Evolutionary conservation across 2,888 invertebrate genomes (phyloP).

Genomic region (Metallyticus violacea): DNA sequence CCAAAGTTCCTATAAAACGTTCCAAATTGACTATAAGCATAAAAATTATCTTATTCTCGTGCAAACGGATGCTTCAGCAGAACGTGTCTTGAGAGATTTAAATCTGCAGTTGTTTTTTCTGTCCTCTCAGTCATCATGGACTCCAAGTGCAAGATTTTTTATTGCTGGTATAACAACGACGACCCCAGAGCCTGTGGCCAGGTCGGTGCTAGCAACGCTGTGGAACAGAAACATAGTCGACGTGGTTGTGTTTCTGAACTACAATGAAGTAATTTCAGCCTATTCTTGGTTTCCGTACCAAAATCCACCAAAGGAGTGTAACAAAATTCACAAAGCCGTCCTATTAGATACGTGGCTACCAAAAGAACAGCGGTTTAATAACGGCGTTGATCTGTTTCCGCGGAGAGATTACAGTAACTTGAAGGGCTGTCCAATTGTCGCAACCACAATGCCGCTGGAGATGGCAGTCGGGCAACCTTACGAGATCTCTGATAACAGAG

Average conservation of each 20-base stretch:
- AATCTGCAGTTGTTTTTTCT: not conserved
- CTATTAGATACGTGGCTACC: not conserved
- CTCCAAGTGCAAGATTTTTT: not conserved
- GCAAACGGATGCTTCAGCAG: not conserved
- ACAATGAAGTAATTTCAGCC: not conserved
- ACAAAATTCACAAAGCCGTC: not conserved
- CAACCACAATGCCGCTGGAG: not conserved
- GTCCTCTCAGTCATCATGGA: not conserved
- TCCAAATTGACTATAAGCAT: not conserved
- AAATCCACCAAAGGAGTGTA: not conserved
- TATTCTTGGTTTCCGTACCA: constrained; percentile 13
- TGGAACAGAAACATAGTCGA: not conserved
- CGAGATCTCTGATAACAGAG: not conserved
- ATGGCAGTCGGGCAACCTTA: not conserved
- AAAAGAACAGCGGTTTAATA: not conserved
- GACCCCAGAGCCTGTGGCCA: not conserved
- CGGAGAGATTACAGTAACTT: not conserved
- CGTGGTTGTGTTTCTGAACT: not conserved
- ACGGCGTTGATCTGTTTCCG: not conserved
- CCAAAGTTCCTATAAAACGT: not conserved
- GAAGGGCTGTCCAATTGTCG: not conserved
- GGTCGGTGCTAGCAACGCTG: not conserved
- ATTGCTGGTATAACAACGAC: not conserved
- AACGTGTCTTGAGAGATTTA: not conserved
- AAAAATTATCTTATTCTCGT: not conserved